Evolutionary conservation across 2,888 invertebrate genomes (phyloP), one percentile per base, ranked within the genome.

Genomic region (Maniola hyperantus): DNA sequence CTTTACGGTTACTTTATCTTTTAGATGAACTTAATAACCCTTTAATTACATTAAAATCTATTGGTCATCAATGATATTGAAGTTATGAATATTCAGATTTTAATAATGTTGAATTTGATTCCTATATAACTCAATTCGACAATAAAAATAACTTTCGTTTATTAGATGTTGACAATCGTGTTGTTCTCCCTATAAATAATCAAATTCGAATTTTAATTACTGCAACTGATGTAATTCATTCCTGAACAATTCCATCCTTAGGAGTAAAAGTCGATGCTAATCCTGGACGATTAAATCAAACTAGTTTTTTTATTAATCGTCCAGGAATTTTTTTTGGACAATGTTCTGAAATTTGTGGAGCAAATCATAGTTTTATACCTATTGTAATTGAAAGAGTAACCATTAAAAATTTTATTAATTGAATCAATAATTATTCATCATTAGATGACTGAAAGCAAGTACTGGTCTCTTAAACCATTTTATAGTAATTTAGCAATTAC

Each of bases 331-430:
- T 93, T 85, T 96, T 88, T 86, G 96, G 96, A 0, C 96, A 96
- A 94, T 96, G 96, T 83, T 96, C 96, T 75, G 96, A 96, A 94
- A 96, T 96, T 91, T 96, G 96, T 89, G 96, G 96, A 0, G 94
- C 94, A 64, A 96, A 96, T 83, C 96, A 96, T 84, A 95, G 95
- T 68, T 96, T 96, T 93, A 96, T 96, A 89, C 96, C 96, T 42
- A 73, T 73, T 69, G 80, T 76, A 86, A 76, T 85, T 91, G 80
- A 84, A 93, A 80, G 92, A 93, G 91, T 94, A 94, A 90, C 93
- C 95, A 72, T 94, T 94, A 66, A 61, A 66, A 66, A 63, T 6
- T 95, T 93, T 82, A 94, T 95, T 63, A 93, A 90, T 92, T 13
- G 84, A 75, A 82, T 92, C 80, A 71, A 76, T 78, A 83, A 83